Percentiles rank a stretch among this genome's conserved stretches.
These are phyloP conservation scores for Folsomia manolachei DNA, from an alignment of 2,888 invertebrate genomes.

Conservation along the genomic window DNA sequence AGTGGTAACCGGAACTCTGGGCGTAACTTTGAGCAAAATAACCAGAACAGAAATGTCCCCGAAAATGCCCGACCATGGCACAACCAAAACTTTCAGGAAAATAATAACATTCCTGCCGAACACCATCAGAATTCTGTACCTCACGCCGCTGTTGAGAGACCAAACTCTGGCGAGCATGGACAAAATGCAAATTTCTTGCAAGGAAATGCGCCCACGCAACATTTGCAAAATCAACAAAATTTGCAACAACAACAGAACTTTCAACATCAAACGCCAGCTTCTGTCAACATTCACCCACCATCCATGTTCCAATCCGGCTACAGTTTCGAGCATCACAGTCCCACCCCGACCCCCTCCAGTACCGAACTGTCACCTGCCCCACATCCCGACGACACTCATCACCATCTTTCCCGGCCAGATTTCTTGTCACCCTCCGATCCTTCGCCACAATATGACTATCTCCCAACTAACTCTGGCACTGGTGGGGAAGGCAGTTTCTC, in stretches of 20 bases:
- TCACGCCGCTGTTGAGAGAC: too few relatives aligned
- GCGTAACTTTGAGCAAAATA: neutral
- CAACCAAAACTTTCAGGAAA: neutral
- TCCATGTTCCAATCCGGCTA: neutral
- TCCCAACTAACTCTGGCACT: neutral
- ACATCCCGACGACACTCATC: neutral
- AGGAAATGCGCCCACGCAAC: neutral
- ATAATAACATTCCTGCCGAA: neutral
- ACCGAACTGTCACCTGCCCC: neutral
- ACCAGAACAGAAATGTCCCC: neutral
- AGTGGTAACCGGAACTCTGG: too few relatives aligned
- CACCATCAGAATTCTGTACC: too few relatives aligned
- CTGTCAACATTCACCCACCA: too few relatives aligned
- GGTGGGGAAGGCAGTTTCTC: conserved; percentile 21
- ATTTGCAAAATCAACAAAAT: neutral
- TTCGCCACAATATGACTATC: neutral
- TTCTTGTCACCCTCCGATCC: neutral
- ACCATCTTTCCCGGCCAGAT: neutral
- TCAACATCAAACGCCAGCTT: too few relatives aligned
- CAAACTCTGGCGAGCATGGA: too few relatives aligned
- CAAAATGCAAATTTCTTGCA: neutral
- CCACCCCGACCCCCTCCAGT: neutral
- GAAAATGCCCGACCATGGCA: neutral
- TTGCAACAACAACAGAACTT: neutral
- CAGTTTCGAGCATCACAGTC: neutral